Evolutionary conservation across 1,140 invertebrate species (phyloP).

Genomic region (Drosophila bipectinata): DNA sequence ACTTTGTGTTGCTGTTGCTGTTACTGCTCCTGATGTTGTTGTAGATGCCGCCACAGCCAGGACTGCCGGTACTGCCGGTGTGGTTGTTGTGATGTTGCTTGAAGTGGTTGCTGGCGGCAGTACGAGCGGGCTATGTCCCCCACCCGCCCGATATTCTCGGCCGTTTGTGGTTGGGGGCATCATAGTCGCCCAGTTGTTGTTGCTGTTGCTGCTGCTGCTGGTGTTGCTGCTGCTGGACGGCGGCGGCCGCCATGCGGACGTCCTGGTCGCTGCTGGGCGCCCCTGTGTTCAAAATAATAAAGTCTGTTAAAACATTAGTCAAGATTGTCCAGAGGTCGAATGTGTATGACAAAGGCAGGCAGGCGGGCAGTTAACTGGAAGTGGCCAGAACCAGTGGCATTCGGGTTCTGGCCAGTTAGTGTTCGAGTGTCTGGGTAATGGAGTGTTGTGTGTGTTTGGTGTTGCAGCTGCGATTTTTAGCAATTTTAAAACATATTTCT

Average conservation of each 20-base stretch:
- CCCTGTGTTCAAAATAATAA: slow-evolving; percentile 85
- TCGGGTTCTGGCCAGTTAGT: slow-evolving; percentile 11
- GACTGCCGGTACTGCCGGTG: slow-evolving; percentile 16
- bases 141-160: slow-evolving; percentile 92
- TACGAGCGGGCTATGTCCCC: slow-evolving; percentile 89
- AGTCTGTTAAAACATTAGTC: slow-evolving; percentile 82
- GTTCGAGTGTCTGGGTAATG: slow-evolving; percentile 18
- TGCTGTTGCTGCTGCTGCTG: slow-evolving; percentile 67
- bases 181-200: slow-evolving; percentile 88
- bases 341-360: slow-evolving; percentile 67
- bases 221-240: slow-evolving; percentile 75
- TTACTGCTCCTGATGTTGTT: slow-evolving; percentile 38
- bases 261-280: slow-evolving; percentile 90
- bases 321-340: slow-evolving; percentile 45
- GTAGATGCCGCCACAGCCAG: slow-evolving; percentile 19
- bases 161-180: slow-evolving; percentile 91
- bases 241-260: slow-evolving; percentile 83
- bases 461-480: neutral
- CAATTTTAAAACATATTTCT: neutral
- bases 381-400: slow-evolving; percentile 22
- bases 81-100: slow-evolving; percentile 58
- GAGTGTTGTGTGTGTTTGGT: slow-evolving; percentile 12
- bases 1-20: slow-evolving; percentile 49
- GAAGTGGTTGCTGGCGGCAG: slow-evolving; percentile 38
- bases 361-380: slow-evolving; percentile 35